A percentile compares a stretch with the other conserved stretches of the same genome.
Evolutionary conservation across 2,888 invertebrate species (phyloP).

Genomic region (Saturnia pavonia): DNA sequence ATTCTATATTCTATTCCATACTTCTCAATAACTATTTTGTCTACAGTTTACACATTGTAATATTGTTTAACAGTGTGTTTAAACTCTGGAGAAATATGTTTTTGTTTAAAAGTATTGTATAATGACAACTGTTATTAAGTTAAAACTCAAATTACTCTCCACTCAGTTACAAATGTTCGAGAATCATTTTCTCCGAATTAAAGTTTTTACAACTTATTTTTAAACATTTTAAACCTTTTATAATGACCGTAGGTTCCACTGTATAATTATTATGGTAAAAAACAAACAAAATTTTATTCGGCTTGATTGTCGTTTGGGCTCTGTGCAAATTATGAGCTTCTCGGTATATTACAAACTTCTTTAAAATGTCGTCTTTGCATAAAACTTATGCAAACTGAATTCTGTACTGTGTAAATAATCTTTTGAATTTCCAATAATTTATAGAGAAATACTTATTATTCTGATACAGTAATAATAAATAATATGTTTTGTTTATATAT

Average conservation of each 20-base stretch:
- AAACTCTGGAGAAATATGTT: too few relatives aligned
- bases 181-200: conserved; percentile 10
- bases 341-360: background rate
- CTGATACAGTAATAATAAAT: background rate
- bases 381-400: background rate
- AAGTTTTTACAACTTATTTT: conserved; percentile 2
- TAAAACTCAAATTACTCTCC: background rate
- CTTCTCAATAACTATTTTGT: background rate
- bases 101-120: too few relatives aligned
- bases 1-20: too few relatives aligned
- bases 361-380: background rate
- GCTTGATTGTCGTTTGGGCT: background rate
- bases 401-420: background rate
- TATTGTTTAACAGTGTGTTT: too few relatives aligned
- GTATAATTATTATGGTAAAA: background rate
- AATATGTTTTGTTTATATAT: background rate
- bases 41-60: too few relatives aligned
- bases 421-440: background rate
- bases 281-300: background rate
- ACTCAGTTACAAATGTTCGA: background rate
- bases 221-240: conserved; percentile 15
- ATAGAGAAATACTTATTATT: background rate
- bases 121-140: background rate
- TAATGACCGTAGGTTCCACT: conserved; percentile 10
- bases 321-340: background rate